A percentile compares a stretch with the other conserved stretches of the same genome.
Evolutionary conservation across 2,113 vertebrate species (phyloP).

Genomic region (Cichladusa arquata): DNA sequence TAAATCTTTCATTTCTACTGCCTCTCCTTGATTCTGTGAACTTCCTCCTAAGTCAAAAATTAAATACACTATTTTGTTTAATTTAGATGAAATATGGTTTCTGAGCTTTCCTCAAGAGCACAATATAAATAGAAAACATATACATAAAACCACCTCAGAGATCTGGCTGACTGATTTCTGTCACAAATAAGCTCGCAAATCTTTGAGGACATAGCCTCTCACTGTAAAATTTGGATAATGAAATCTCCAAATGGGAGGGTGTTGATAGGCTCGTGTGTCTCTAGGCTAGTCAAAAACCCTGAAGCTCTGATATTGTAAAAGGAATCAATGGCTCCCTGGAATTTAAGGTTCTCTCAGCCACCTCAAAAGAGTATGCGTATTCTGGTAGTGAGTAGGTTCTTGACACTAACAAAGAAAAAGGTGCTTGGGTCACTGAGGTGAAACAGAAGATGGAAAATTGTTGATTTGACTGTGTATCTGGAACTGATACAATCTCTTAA

Average conservation of each 20-base stretch:
- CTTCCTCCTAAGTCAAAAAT: background rate
- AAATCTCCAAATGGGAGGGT: background rate
- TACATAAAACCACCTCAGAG: background rate
- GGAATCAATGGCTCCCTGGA: background rate
- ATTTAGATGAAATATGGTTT: background rate
- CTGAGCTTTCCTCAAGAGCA: background rate
- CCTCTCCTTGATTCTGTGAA: background rate
- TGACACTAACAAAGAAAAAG: background rate
- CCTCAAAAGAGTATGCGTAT: background rate
- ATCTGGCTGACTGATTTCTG: background rate
- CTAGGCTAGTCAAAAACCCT: background rate
- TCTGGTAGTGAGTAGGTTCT: background rate
- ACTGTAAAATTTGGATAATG: background rate
- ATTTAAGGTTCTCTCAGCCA: background rate
- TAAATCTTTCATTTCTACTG: background rate
- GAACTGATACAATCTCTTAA: background rate
- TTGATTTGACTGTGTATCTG: background rate
- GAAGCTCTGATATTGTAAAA: background rate
- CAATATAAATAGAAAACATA: background rate
- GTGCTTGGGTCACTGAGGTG: background rate
- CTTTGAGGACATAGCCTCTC: background rate
- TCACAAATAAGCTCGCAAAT: background rate
- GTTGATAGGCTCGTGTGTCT: background rate
- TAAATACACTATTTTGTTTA: background rate
- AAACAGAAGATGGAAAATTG: background rate